Evolutionary conservation across 35 echinoderm and acorn worm genomes (phyloP), one percentile per base, ranked within the genome.

Genomic region (Heliocidaris erythrogramma): DNA sequence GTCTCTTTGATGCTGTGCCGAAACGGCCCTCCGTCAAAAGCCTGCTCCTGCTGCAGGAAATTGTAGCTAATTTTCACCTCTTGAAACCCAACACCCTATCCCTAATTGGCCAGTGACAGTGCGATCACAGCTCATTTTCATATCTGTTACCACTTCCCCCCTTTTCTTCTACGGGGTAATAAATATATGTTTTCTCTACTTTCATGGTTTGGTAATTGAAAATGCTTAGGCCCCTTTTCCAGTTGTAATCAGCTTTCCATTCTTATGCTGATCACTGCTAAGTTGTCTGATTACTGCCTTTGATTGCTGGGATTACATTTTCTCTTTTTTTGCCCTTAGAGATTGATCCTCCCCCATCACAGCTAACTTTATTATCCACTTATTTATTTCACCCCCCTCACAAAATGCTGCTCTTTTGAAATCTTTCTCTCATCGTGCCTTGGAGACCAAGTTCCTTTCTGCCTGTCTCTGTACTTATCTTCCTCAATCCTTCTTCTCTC

Each of bases 51-150:
- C 90, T 92, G 31, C 49, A 92, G 91, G 91, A 92, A 52, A 59
- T 59, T 92, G 91, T 59, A 92, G 91, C 91, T 92, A 92, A 92
- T 92, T 92, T 92, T 92, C 91, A 92, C 91, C 91, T 59, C n/a
- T 30, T 30, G 91, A 92, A 92, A 92, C 49, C 91, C 49, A 92
- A 92, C 91, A 92, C 91, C 91, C 49, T n/a, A 4, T 10, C 91
- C 91, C 91, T 92, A 92, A 92, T 92, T 92, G 91, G 91, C 91
- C 91, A 48, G 49, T 92, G 48, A 92, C 91, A 92, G 29, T 59
- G 49, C 48, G 47, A 78, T 78, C 17, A 21, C 17, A 7, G 65
- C 65, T 78, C 65, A 78, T 17, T n/a, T 78, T 78, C 17, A 78
- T 78, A 78, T 78, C 65, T 78, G 65, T 78, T 78, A 78, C 65